Evolutionary conservation across 2,888 invertebrate genomes (phyloP).

Genomic region (Idaea dimidiata): DNA sequence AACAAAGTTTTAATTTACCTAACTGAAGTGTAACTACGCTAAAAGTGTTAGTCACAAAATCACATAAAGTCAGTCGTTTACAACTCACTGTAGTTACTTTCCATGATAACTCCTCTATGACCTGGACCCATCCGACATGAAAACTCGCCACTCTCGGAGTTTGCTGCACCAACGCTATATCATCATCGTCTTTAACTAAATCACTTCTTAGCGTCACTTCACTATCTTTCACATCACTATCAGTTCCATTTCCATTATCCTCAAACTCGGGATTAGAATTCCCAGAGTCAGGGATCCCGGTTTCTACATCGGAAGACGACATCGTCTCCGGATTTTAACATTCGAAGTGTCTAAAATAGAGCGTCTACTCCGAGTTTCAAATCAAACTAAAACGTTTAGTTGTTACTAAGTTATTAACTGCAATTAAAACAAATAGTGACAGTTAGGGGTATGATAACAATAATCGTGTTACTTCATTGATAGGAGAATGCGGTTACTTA

Average conservation of each 20-base stretch:
- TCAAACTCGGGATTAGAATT: background rate
- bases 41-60: constrained; percentile 21
- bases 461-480: constrained; percentile 41
- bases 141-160: constrained; percentile 42
- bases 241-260: constrained; percentile 9
- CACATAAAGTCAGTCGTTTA: background rate
- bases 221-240: constrained; percentile 32
- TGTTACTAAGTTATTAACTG: constrained; percentile 16
- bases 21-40: background rate
- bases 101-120: constrained; percentile 62
- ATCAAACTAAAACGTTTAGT: constrained; percentile 15
- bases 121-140: constrained; percentile 61
- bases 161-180: constrained; percentile 18
- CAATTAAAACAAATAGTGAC: constrained; percentile 35
- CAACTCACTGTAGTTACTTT: constrained; percentile 56
- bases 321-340: constrained; percentile 24
- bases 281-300: background rate
- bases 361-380: constrained; percentile 6
- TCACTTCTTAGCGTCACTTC: constrained; percentile 25
- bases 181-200: background rate
- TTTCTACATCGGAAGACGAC: constrained; percentile 33
- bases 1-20: background rate
- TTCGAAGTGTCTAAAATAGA: background rate
- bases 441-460: constrained; percentile 33
- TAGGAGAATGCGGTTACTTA: constrained; percentile 45